Percentiles rank a stretch among this genome's conserved stretches.
These are phyloP conservation scores for Cheilosia urbana DNA, from an alignment of 2,888 invertebrate species.

Conservation along the genomic window DNA sequence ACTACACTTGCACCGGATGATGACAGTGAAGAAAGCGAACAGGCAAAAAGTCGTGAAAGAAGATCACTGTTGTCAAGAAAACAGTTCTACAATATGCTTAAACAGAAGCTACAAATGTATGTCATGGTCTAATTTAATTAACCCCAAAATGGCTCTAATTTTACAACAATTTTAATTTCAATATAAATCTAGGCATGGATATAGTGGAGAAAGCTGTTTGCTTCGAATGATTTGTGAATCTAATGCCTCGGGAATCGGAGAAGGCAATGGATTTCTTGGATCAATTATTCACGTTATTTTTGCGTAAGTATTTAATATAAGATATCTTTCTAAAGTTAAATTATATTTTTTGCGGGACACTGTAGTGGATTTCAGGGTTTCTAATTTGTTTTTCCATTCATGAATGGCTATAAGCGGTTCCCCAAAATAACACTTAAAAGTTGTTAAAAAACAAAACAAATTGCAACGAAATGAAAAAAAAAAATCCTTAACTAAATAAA, in stretches of 20 bases:
- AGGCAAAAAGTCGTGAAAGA: conserved; percentile 47
- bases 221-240: conserved; percentile 88
- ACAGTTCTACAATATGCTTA: conserved; percentile 80
- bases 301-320: conserved; percentile 85
- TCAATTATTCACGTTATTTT: conserved; percentile 88
- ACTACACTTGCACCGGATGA: not conserved
- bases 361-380: too few species aligned
- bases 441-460: too few species aligned
- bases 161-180: conserved; percentile 11
- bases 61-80: conserved; percentile 79
- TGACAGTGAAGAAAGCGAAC: not conserved
- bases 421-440: too few species aligned
- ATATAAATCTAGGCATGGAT: conserved; percentile 81
- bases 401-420: too few species aligned
- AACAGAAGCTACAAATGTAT: conserved; percentile 78
- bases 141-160: not conserved
- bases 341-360: too few species aligned
- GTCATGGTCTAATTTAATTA: conserved; percentile 29
- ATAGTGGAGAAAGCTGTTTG: conserved; percentile 86
- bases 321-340: too few species aligned
- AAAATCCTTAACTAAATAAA: too few species aligned
- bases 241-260: conserved; percentile 82
- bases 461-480: too few species aligned
- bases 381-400: too few species aligned
- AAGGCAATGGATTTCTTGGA: conserved; percentile 87